phyloP scores from a whole-genome alignment of 2,888 invertebrate species.

The Sphinx pinastri region DNA sequence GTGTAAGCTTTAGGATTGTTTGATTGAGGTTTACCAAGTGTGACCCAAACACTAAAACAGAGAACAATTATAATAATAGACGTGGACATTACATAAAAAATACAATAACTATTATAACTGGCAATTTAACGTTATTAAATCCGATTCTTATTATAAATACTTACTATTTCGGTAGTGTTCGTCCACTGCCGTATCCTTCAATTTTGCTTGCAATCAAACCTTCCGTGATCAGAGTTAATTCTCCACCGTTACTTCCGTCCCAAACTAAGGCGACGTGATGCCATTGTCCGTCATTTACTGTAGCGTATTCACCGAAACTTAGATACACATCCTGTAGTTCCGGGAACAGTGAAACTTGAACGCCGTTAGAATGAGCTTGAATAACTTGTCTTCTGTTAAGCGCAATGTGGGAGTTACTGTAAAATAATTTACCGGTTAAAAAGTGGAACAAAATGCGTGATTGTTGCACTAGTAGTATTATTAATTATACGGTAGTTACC shows the following conservation, averaged over 20 bases:
- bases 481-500: slow-evolving; percentile 70
- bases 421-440: slow-evolving; percentile 38
- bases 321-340: slow-evolving; percentile 95
- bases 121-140: neutral
- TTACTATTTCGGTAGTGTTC: slow-evolving; percentile 92
- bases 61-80: neutral
- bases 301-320: slow-evolving; percentile 95
- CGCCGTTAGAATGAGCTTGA: slow-evolving; percentile 96
- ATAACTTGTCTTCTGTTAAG: slow-evolving; percentile 91
- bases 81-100: neutral
- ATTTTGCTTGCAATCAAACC: slow-evolving; percentile 96
- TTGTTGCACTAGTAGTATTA: neutral
- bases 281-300: slow-evolving; percentile 98
- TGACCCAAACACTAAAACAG: slow-evolving; percentile 92
- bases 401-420: slow-evolving; percentile 90
- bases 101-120: no score
- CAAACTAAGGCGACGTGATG: slow-evolving; percentile 98
- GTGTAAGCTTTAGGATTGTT: slow-evolving; percentile 92
- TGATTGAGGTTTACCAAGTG: slow-evolving; percentile 94
- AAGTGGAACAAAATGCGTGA: neutral
- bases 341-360: slow-evolving; percentile 94
- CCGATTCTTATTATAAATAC: slow-evolving; percentile 48
- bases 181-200: slow-evolving; percentile 93
- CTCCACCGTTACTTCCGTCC: slow-evolving; percentile 94
- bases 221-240: slow-evolving; percentile 96